These are phyloP conservation scores for Poeciliopsis gracilis DNA, from an alignment of 2,797 vertebrate genomes.

Conservation along the genomic window DNA sequence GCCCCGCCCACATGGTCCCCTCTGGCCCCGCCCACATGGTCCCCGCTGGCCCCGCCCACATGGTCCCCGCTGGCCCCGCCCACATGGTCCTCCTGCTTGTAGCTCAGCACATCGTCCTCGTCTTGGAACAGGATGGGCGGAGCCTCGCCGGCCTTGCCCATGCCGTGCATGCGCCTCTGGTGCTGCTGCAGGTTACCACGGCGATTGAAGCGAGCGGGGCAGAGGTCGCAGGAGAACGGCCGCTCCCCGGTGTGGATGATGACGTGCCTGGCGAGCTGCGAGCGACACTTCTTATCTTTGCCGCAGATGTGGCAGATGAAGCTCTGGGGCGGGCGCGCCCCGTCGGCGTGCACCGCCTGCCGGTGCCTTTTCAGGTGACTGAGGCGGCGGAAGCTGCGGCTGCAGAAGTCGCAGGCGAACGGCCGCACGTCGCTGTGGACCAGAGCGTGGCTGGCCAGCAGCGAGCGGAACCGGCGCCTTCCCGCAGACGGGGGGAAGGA, in stretches of 20 bases:
- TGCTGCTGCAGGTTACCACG: slow-evolving; percentile 72
- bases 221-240: slow-evolving; percentile 63
- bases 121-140: slow-evolving; percentile 59
- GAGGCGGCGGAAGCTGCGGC: slow-evolving; percentile 64
- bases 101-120: slow-evolving; percentile 19
- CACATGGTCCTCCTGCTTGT: slow-evolving; percentile 56
- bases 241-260: slow-evolving; percentile 71
- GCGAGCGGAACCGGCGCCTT: slow-evolving; percentile 47
- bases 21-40: background rate
- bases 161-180: slow-evolving; percentile 61
- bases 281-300: slow-evolving; percentile 73
- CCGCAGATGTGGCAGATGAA: slow-evolving; percentile 68
- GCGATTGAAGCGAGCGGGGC: slow-evolving; percentile 64
- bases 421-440: slow-evolving; percentile 64
- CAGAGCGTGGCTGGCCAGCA: slow-evolving; percentile 58
- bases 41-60: background rate
- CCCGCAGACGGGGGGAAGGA: slow-evolving; percentile 45
- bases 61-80: background rate
- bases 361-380: slow-evolving; percentile 70
- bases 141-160: background rate
- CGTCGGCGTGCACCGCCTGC: slow-evolving; percentile 62
- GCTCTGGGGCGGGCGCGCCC: slow-evolving; percentile 39
- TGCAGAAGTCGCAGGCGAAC: slow-evolving; percentile 61
- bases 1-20: background rate
- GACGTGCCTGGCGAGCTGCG: slow-evolving; percentile 65